Percentiles rank a stretch among this genome's conserved stretches.
phyloP scores from a whole-genome alignment of 92 coral and sea anemone species.

The Diadumene lineata region DNA sequence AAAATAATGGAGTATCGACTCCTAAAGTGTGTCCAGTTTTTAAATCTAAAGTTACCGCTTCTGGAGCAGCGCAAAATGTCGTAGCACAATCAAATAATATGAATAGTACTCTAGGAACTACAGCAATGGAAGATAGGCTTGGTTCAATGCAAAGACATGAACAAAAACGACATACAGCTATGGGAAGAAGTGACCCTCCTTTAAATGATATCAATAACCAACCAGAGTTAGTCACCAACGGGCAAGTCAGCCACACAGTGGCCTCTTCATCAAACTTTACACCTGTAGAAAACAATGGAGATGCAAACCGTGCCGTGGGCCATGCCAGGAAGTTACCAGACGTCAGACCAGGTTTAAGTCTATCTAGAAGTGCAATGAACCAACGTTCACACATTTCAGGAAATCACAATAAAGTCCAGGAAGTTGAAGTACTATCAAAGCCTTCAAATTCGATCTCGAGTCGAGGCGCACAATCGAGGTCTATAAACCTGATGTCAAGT shows the following conservation, averaged over 20 bases:
- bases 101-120: background rate
- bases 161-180: background rate
- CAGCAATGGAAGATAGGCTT: background rate
- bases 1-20: background rate
- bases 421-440: background rate
- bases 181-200: background rate
- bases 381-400: background rate
- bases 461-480: background rate
- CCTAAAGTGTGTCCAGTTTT: conserved; percentile 18
- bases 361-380: conserved; percentile 4
- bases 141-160: background rate
- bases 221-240: background rate
- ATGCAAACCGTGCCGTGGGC: background rate
- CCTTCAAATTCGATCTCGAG: background rate
- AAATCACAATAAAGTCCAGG: background rate
- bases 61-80: background rate
- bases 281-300: background rate
- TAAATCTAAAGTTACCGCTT: conserved; percentile 1
- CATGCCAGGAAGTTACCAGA: conserved; percentile 23
- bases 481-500: background rate
- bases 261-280: background rate
- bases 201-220: background rate
- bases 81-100: background rate
- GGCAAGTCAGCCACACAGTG: background rate
- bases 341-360: conserved; percentile 18